Evolutionary conservation across 2,113 vertebrate species (phyloP), one percentile per base, ranked within the genome.

Genomic region (Anoura caudifer): DNA sequence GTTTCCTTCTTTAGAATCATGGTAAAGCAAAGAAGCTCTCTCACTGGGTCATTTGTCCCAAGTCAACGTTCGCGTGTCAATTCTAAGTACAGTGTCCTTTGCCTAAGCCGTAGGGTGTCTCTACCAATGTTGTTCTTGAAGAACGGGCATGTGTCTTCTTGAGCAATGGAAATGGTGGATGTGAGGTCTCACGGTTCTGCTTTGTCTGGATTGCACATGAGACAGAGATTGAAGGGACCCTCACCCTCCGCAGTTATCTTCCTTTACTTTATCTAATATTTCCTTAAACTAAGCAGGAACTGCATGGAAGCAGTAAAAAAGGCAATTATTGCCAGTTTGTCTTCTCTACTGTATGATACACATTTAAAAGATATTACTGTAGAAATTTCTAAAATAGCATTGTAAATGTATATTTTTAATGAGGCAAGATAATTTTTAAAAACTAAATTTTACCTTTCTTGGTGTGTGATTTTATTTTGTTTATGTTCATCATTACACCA

Each of bases 381-480:
- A 56, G 19, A 80, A 63, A 3, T 31, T 36, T 20, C 22, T 61
- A 75, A 89, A 82, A 61, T 43, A n/a, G 0, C 79, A 65, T 19
- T 12, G 17, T 50, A 63, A 95, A 85, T 82, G 4, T 50, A 24
- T 56, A 65, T 77, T 94, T 90, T 91, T 43, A 70, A 70, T 61
- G n/a, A 47, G 75, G 54, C 7, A 52, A 28, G 87, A 79, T 69
- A 82, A 63, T 85, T 86, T 91, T 84, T 76, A 85, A 95, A 92
- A 24, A 45, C 7, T 43, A 54, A 87, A 85, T 81, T 72, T n/a
- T 77, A 73, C n/a, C 81, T 85, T 82, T 33, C n/a, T 70, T 70
- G 15, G 2, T 80, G 52, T 83, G 59, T 76, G 47, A 67, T 50
- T 67, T 93, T 70, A 63, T n/a, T 86, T 24, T 65, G 22, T 36